Base-by-base conservation (phyloP, 2,797 vertebrate species). In the Enteromius radiatus region DNA sequence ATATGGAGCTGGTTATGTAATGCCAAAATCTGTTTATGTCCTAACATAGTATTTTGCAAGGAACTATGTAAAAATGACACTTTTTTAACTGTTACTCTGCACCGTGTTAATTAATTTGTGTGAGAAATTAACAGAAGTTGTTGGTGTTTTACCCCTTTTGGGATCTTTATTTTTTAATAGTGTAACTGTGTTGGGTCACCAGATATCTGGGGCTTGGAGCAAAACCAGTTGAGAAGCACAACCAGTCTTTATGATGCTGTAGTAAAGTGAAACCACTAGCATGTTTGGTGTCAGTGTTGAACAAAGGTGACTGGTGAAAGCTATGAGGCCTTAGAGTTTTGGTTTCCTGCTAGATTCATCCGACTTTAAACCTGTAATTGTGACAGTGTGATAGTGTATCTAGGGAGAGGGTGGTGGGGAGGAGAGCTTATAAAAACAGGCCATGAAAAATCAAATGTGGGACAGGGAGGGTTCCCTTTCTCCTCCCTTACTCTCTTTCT, bases 251-350 rank as follows among this genome's bases (percentile, higher is more conserved):
- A 10, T 41, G 33, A 54, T 75, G 23, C 2, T 65, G 31, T 15
- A 54, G 65, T 61, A 19, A 82, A 54, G 17, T 64, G 31, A 81
- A 64, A 63, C 41, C 69, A 21, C 36, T n/a, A 23, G 33, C 10
- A 6, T 56, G 10, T 54, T 80, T 71, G 49, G 47, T 38, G 31
- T 67, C 31, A 67, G 31, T 1, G 9, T 36, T 3, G 5, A 54
- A 36, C n/a, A 78, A 14, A 64, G 26, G 26, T 33, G 38, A n/a
- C 47, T 41, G 14, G 17, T 54, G n/a, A 41, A 68, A 54, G 15
- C 15, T 63, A 4, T 73, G 7, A 21, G 45, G n/a, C 45, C n/a
- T 64, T 33, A 36, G 4, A 17, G 69, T n/a, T 74, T 81, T 73
- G 4, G 21, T 47, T 81, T 73, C 41, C 41, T 81, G 36, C 23